phyloP scores from a whole-genome alignment of 2,888 invertebrate species.

The Chromoteleia sp. region DNA sequence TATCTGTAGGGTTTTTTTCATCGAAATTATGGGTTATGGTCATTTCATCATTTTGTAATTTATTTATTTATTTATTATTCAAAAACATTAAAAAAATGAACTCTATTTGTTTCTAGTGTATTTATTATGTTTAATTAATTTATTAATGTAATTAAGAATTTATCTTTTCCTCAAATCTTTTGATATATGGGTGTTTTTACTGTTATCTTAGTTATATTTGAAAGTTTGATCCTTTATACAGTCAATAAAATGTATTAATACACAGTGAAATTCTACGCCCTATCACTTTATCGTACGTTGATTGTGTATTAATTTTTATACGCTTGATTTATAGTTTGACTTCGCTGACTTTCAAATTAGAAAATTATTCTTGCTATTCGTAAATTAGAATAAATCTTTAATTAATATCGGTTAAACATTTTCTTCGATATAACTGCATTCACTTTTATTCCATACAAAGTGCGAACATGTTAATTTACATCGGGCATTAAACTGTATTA shows the following conservation, averaged over 20 bases:
- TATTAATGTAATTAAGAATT: too few relatives aligned
- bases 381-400: not conserved
- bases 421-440: slow-evolving; percentile 2
- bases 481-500: slow-evolving; percentile 40
- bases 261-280: too few relatives aligned
- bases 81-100: not conserved
- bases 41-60: not conserved
- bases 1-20: too few relatives aligned
- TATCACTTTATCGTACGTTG: not conserved
- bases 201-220: too few relatives aligned
- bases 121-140: too few relatives aligned
- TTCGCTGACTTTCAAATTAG: not conserved
- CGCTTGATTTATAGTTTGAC: not conserved
- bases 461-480: slow-evolving; percentile 16
- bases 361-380: not conserved
- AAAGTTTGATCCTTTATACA: too few relatives aligned
- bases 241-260: too few relatives aligned
- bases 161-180: too few relatives aligned
- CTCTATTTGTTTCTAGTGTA: too few relatives aligned
- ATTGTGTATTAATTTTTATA: not conserved
- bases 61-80: slow-evolving; percentile 1
- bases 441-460: slow-evolving; percentile 1
- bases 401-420: not conserved
- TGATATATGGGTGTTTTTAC: too few relatives aligned
- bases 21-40: not conserved